Evolutionary conservation across 2,797 vertebrate genomes (phyloP), one percentile per base, ranked within the genome.

Genomic region (Anableps anableps): DNA sequence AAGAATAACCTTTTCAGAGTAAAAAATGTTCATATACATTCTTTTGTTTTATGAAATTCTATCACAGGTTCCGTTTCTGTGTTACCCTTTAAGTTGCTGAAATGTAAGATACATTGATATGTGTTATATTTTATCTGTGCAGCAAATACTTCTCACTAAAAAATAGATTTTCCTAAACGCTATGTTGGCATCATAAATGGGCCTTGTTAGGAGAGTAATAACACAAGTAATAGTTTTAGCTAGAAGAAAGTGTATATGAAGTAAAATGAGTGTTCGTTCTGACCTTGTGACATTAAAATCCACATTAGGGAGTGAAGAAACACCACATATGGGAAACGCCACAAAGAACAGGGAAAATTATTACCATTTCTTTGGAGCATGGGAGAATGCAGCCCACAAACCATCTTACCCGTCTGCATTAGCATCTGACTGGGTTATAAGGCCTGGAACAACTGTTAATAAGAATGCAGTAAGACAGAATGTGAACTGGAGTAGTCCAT

Each of bases 281-380:
- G 83, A 86, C 83, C 26, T 86, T 74, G 85, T 82, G 77, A 75
- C 91, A 80, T 89, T 89, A 91, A 91, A 75, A 83, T 89, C 48
- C 75, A 81, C 81, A 75, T 29, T 19, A 75, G 93, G 80, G 92
- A 83, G 83, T 83, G 78, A 77, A 90, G 90, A 82, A 60, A 62
- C 50, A 80, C 87, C 86, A 82, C 77, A 86, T 90, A 88, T 86
- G 85, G 78, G 78, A 92, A 94, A 47, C 93, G 88, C 83, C 82
- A 94, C 82, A 80, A 79, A 89, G 77, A 88, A 81, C 88, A 84
- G 88, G 89, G 88, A 88, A 93, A 94, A 88, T 92, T 79, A 92
- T 93, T 82, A 87, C 80, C 91, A 92, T 91, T 94, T 88, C 88
- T 74, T 74, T 85, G 83, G 88, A 77, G 79, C 77, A 77, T 80